These are phyloP conservation scores for Gulo gulo DNA, from an alignment of 2,113 vertebrate species.

Conservation along the genomic window DNA sequence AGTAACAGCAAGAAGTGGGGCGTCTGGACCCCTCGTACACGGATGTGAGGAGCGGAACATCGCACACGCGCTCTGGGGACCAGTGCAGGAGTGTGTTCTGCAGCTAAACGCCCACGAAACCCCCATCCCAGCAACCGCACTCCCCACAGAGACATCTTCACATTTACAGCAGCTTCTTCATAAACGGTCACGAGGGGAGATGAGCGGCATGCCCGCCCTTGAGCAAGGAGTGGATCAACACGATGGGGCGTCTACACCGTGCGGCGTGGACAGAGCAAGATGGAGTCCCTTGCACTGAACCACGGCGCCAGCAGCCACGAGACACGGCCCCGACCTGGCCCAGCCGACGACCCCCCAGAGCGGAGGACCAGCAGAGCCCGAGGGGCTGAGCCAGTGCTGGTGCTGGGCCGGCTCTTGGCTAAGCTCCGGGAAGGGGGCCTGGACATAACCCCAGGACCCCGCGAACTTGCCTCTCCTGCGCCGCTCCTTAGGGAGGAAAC, in stretches of 20 bases:
- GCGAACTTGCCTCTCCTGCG: not conserved
- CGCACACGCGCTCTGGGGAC: not conserved
- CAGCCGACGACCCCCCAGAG: no score
- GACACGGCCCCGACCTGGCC: no score
- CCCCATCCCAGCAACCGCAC: not conserved
- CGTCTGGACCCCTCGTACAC: not conserved
- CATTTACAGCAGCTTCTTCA: not conserved
- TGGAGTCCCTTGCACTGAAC: no score
- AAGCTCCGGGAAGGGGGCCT: not conserved
- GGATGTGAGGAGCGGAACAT: not conserved
- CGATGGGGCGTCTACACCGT: no score
- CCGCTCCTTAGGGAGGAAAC: not conserved
- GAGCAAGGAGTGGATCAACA: no score
- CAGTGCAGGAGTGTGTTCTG: not conserved
- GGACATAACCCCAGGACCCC: not conserved
- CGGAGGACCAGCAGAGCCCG: no score
- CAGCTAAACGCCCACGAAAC: not conserved
- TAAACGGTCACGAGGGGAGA: not conserved
- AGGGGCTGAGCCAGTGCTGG: no score
- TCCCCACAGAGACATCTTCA: not conserved
- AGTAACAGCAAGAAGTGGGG: not conserved
- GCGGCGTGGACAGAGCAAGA: no score
- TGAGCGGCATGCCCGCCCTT: no score
- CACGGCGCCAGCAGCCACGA: no score
- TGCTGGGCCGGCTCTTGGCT: not conserved